Evolutionary conservation across 1,140 invertebrate genomes (phyloP).

Genomic region (Zaprionus gabonicus): DNA sequence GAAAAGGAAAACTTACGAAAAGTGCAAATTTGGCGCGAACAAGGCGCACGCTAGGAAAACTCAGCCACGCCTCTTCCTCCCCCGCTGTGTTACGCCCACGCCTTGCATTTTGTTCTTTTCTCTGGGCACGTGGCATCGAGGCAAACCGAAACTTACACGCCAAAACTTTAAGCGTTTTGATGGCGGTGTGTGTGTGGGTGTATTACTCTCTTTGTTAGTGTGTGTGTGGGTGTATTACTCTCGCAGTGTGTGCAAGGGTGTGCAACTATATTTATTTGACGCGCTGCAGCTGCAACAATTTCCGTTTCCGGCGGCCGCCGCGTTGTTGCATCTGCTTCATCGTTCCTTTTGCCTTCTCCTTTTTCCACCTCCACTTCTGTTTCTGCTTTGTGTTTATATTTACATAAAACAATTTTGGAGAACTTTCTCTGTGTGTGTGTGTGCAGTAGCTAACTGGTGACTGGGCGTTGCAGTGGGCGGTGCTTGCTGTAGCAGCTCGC

Average conservation of each 20-base stretch:
- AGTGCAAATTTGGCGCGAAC: conserved; percentile 50
- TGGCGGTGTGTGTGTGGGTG: conserved; percentile 18
- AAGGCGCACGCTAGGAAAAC: conserved; percentile 29
- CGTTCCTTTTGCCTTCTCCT: not conserved
- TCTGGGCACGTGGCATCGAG: conserved; percentile 31
- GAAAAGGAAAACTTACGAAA: conserved; percentile 44
- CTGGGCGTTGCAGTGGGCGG: conserved; percentile 25
- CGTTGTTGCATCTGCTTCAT: not conserved
- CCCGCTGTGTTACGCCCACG: not conserved
- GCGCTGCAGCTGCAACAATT: conserved; percentile 78
- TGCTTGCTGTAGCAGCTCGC: conserved; percentile 15
- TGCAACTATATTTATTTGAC: conserved; percentile 67
- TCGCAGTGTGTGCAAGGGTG: conserved; percentile 14
- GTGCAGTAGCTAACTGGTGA: conserved; percentile 36
- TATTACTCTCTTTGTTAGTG: not conserved
- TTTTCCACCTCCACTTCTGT: not conserved
- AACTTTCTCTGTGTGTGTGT: conserved; percentile 55
- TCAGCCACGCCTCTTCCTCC: not conserved
- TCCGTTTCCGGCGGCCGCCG: conserved; percentile 64
- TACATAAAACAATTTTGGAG: conserved; percentile 81
- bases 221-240: not conserved
- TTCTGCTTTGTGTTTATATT: conserved; percentile 70
- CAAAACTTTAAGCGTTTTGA: conserved; percentile 57
- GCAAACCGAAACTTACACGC: conserved; percentile 59
- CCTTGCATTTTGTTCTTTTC: not conserved